Evolutionary conservation across 1,140 invertebrate genomes (phyloP).

Genomic region (Anastatus disparis): DNA sequence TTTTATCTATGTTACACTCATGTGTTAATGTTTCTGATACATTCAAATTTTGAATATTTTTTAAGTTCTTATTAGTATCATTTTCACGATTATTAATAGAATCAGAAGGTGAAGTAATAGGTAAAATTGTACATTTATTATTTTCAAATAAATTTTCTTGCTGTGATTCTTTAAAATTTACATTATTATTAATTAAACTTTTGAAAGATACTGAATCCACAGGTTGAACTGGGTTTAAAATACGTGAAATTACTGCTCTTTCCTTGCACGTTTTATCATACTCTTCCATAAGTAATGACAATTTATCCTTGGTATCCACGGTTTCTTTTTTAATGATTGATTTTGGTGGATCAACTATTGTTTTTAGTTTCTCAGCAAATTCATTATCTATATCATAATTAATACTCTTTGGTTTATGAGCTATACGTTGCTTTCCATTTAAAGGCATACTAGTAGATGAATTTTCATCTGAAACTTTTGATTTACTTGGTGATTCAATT

Average conservation of each 20-base stretch:
- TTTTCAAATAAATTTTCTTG: not conserved
- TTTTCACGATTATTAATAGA: no score
- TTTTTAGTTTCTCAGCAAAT: not conserved
- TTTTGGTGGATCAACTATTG: not conserved
- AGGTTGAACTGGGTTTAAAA: not conserved
- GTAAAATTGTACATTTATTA: no score
- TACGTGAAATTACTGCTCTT: not conserved
- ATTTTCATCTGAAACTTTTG: not conserved
- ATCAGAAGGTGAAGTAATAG: no score
- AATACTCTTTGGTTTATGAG: conserved; percentile 42
- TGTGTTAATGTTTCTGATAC: no score
- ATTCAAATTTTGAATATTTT: no score
- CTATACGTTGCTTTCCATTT: conserved; percentile 49
- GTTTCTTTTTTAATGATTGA: not conserved
- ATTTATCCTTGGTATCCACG: conserved; percentile 2
- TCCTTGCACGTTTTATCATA: conserved; percentile 5
- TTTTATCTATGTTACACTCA: no score
- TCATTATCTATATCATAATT: not conserved
- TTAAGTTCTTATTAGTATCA: no score
- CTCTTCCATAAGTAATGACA: conserved; percentile 4
- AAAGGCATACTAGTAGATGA: not conserved
- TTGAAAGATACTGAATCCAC: not conserved
- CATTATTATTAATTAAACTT: not conserved
- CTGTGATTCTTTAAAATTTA: not conserved
- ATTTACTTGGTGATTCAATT: not conserved